These are phyloP conservation scores for Isaurus tuberculatus DNA, from an alignment of 92 coral and sea anemone genomes.

Conservation along the genomic window DNA sequence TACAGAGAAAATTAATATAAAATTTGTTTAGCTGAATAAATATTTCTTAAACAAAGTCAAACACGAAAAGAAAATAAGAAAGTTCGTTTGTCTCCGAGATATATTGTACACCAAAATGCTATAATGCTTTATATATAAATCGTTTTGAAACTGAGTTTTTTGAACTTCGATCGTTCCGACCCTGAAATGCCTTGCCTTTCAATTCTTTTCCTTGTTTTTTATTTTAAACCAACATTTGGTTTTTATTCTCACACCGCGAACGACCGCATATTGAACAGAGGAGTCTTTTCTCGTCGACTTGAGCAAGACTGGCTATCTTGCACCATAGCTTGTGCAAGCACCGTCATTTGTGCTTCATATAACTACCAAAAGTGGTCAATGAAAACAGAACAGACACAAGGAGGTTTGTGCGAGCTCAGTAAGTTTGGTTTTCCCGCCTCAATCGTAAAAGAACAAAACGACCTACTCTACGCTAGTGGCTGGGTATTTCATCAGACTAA, in stretches of 20 bases:
- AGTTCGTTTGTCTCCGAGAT: not conserved
- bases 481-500: slow-evolving; percentile 26
- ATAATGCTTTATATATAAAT: no score
- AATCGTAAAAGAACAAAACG: not conserved
- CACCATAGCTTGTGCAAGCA: slow-evolving; percentile 1
- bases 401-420: slow-evolving; percentile 16
- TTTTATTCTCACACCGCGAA: not conserved
- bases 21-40: not conserved
- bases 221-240: not conserved
- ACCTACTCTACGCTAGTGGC: not conserved
- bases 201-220: not conserved
- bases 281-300: not conserved
- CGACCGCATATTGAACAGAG: not conserved
- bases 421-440: slow-evolving; percentile 6
- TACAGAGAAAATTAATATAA: not conserved
- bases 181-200: not conserved
- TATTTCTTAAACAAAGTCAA: not conserved
- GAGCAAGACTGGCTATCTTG: slow-evolving; percentile 29
- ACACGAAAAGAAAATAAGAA: not conserved
- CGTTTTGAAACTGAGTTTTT: no score
- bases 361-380: not conserved
- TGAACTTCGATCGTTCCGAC: not conserved
- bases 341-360: slow-evolving; percentile 10
- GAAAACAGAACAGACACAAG: not conserved
- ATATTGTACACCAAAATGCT: no score